Conservation (phyloP, 2,888 invertebrate species). For the Torymus aiolomorphi region DNA sequence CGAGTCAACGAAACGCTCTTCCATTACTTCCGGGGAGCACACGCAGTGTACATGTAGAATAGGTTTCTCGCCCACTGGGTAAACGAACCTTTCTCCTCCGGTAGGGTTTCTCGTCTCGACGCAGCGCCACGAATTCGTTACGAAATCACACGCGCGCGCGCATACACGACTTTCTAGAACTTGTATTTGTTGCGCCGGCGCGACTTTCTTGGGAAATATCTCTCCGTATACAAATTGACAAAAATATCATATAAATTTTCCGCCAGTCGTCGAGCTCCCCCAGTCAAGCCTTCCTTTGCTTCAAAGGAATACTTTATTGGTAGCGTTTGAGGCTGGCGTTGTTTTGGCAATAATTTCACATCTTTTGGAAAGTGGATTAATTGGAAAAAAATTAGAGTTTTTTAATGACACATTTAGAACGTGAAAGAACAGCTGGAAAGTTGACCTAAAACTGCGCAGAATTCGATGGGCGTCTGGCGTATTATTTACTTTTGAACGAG, state of each 20-base stretch:
- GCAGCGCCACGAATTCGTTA: not conserved
- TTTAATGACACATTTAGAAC: not conserved
- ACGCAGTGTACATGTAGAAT: conserved; percentile 14
- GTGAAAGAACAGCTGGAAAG: not conserved
- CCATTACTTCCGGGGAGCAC: conserved; percentile 19
- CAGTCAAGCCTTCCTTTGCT: too few species aligned
- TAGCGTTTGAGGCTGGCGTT: too few species aligned
- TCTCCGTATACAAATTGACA: too few species aligned
- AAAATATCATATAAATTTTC: too few species aligned
- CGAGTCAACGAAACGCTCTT: conserved; percentile 24
- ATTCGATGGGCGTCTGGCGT: not conserved
- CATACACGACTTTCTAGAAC: not conserved
- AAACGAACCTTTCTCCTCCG: conserved; percentile 1
- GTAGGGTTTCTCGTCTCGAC: conserved; percentile 22
- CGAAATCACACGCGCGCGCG: not conserved
- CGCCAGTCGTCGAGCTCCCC: too few species aligned
- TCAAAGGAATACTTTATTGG: too few species aligned
- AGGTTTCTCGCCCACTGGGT: conserved; percentile 20
- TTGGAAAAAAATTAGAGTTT: not conserved
- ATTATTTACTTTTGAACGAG: conserved; percentile 37
- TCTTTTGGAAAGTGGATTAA: too few species aligned
- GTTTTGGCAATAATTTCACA: too few species aligned
- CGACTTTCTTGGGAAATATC: too few species aligned
- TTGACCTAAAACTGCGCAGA: conserved; percentile 2
- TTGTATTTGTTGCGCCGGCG: not conserved